phyloP scores from a whole-genome alignment of 2,888 invertebrate genomes.

The Temnothorax unifasciatus region DNA sequence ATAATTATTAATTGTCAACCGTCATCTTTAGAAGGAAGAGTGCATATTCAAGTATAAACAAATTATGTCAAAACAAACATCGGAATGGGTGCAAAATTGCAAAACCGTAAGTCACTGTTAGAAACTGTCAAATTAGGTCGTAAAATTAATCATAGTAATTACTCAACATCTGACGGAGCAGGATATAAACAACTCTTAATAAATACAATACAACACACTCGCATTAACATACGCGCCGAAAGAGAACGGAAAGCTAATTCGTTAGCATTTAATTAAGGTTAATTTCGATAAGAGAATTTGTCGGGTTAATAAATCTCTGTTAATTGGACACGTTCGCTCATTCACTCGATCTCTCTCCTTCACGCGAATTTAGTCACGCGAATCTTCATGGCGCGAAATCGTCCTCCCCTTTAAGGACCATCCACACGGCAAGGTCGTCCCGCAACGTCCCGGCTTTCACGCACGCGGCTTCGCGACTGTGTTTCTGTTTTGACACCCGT shows the following conservation, averaged over 20 bases:
- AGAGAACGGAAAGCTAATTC: slow-evolving; percentile 38
- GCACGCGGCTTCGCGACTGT: slow-evolving; percentile 23
- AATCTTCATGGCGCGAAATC: slow-evolving; percentile 51
- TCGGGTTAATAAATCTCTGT: slow-evolving; percentile 56
- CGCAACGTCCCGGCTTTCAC: slow-evolving; percentile 5
- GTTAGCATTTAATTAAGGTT: slow-evolving; percentile 54
- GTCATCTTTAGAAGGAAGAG: not conserved
- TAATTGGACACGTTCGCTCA: slow-evolving; percentile 54
- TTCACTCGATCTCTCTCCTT: slow-evolving; percentile 51
- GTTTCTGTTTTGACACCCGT: slow-evolving; percentile 55
- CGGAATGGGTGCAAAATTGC: not conserved
- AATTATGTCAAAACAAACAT: not conserved
- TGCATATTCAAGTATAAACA: not conserved
- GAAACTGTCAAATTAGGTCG: not conserved
- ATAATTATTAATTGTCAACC: not conserved
- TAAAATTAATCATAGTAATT: slow-evolving; percentile 9
- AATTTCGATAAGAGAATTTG: slow-evolving; percentile 54
- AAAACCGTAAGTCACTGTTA: not conserved
- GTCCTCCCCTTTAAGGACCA: slow-evolving; percentile 50
- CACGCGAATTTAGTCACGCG: slow-evolving; percentile 51
- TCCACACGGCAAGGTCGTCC: slow-evolving; percentile 43
- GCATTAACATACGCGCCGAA: slow-evolving; percentile 9
- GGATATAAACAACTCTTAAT: not conserved
- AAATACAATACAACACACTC: not conserved
- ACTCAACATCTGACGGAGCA: not conserved